Percentiles rank a stretch among this genome's conserved stretches.
Conservation (phyloP, 2,113 vertebrate species). For the Empidonax traillii region DNA sequence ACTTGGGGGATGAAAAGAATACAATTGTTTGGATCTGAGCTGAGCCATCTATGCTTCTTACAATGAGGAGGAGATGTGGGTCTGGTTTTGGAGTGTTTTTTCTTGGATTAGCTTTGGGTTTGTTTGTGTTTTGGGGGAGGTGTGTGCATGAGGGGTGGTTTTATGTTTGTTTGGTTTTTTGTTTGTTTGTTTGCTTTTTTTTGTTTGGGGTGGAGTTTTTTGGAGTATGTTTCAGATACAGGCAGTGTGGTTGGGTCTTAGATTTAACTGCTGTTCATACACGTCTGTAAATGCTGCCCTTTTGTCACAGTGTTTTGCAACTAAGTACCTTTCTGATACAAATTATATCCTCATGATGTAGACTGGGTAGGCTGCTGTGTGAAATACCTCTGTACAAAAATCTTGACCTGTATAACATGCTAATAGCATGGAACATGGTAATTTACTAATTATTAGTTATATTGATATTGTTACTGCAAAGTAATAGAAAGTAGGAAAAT, state of each 20-base stretch:
- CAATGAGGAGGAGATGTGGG: not conserved
- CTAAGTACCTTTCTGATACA: not conserved
- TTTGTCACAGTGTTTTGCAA: not conserved
- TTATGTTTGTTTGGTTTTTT: not conserved
- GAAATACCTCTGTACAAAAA: not conserved
- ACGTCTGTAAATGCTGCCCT: not conserved
- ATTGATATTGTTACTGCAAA: not conserved
- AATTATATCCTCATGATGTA: not conserved
- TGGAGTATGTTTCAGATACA: not conserved
- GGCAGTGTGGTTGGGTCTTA: not conserved
- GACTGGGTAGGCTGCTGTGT: not conserved
- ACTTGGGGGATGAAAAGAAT: not conserved
- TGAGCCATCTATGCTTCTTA: not conserved
- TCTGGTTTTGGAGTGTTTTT: not conserved
- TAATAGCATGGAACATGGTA: not conserved
- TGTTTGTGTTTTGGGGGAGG: not conserved
- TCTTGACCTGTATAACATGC: not conserved
- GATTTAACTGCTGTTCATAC: not conserved
- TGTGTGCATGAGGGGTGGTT: accelerated
- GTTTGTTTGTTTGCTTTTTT: not conserved
- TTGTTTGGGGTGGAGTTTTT: not conserved
- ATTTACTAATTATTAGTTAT: not conserved
- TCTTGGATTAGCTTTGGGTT: not conserved
- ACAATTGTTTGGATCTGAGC: not conserved
- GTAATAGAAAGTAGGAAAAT: not conserved